Percentiles rank a stretch among this genome's conserved stretches.
Conservation (phyloP, 2,888 invertebrate genomes). For the Dryococelus australis region DNA sequence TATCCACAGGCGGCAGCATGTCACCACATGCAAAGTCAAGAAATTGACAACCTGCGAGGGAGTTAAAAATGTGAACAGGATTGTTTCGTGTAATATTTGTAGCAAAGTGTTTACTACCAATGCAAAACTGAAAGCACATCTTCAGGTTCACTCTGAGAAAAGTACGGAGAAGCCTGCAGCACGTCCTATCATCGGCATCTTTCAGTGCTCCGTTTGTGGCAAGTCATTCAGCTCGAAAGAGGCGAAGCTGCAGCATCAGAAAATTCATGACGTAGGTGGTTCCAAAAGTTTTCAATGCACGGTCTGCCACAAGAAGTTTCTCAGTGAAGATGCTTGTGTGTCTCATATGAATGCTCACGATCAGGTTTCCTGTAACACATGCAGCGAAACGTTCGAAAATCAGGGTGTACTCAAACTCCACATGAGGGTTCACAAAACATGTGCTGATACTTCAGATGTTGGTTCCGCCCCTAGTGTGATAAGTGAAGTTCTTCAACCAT, state of each 20-base stretch:
- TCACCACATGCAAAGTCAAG: not conserved
- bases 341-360: not conserved
- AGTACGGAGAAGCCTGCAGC: not conserved
- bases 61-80: not conserved
- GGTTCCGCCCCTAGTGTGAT: not conserved
- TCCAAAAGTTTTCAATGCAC: not conserved
- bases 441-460: not conserved
- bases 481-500: not conserved
- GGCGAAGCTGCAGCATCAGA: not conserved
- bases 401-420: not conserved
- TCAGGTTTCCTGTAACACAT: not conserved
- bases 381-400: not conserved
- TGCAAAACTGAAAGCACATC: not conserved
- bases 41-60: too few species aligned
- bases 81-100: not conserved
- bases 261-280: not conserved
- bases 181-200: not conserved
- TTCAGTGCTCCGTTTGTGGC: conserved; percentile 12
- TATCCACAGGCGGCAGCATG: not conserved
- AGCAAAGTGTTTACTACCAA: not conserved
- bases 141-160: not conserved
- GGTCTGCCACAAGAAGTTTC: not conserved
- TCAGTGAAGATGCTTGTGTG: not conserved
- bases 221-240: conserved; percentile 16
- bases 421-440: not conserved